phyloP scores from a whole-genome alignment of 1,140 invertebrate species.

The Pantala flavescens region DNA sequence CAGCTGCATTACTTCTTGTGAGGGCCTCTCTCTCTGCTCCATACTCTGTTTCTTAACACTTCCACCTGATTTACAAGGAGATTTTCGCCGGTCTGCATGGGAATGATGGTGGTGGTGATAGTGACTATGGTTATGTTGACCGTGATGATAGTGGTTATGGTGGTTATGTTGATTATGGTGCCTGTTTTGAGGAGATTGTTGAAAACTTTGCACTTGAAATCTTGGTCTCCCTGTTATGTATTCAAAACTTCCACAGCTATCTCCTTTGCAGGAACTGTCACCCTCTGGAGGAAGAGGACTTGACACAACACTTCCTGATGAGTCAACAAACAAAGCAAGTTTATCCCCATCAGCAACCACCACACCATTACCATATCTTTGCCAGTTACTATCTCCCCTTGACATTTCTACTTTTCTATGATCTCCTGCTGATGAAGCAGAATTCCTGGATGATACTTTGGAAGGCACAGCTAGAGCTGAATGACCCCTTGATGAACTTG shows the following conservation, averaged over 20 bases:
- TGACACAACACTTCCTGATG: constrained; percentile 28
- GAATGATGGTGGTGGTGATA: constrained; percentile 13
- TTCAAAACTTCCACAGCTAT: constrained; percentile 52
- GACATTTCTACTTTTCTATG: neutral
- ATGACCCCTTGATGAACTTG: neutral
- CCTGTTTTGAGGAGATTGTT: neutral
- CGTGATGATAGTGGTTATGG: neutral
- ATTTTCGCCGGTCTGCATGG: neutral
- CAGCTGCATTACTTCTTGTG: constrained; percentile 17
- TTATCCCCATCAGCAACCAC: neutral
- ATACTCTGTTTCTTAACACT: constrained; percentile 15
- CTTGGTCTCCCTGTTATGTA: constrained; percentile 35
- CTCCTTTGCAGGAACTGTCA: constrained; percentile 36
- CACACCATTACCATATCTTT: neutral
- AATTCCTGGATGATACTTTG: constrained; percentile 9
- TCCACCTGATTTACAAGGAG: neutral
- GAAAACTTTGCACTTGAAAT: constrained; percentile 21
- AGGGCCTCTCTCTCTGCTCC: neutral
- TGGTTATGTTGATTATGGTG: constrained; percentile 1
- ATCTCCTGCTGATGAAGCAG: neutral
- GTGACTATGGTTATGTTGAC: neutral
- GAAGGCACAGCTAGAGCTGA: constrained; percentile 13
- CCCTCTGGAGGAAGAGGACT: constrained; percentile 33
- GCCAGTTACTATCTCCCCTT: neutral
- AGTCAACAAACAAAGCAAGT: constrained; percentile 27